A percentile compares a stretch with the other conserved stretches of the same genome.
Conservation (phyloP, 2,888 invertebrate genomes). For the Hipparchia sbordonii region DNA sequence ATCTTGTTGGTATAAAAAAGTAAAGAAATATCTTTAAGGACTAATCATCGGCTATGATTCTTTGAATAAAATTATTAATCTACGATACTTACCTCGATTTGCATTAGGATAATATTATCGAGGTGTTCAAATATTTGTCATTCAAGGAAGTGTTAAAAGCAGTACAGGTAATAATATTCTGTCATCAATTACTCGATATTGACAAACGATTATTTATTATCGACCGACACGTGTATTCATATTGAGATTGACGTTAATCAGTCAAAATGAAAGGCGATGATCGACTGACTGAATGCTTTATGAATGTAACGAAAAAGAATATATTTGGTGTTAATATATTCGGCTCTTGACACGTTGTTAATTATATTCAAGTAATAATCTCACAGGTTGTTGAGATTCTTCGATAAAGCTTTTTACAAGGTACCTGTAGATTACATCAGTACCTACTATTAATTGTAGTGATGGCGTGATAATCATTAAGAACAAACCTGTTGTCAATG, state of each 20-base stretch:
- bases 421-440: neutral
- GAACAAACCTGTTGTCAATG: conserved; percentile 12
- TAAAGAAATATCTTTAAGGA: too few species aligned
- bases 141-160: neutral
- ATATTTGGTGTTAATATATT: neutral
- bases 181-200: neutral
- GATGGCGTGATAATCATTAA: conserved; percentile 6
- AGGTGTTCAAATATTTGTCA: neutral
- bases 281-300: neutral
- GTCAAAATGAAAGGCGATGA: conserved; percentile 12
- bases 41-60: too few species aligned
- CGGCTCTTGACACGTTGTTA: neutral
- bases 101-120: too few species aligned
- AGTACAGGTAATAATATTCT: neutral
- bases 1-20: too few species aligned
- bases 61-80: too few species aligned
- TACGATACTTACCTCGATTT: neutral
- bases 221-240: neutral
- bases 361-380: conserved; percentile 1
- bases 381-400: neutral
- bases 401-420: neutral
- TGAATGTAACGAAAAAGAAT: conserved; percentile 2
- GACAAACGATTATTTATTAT: conserved; percentile 11
- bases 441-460: conserved; percentile 1
- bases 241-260: conserved; percentile 18